These are phyloP conservation scores for Schizotus pectinicornis DNA, from an alignment of 2,888 invertebrate species.

Conservation along the genomic window DNA sequence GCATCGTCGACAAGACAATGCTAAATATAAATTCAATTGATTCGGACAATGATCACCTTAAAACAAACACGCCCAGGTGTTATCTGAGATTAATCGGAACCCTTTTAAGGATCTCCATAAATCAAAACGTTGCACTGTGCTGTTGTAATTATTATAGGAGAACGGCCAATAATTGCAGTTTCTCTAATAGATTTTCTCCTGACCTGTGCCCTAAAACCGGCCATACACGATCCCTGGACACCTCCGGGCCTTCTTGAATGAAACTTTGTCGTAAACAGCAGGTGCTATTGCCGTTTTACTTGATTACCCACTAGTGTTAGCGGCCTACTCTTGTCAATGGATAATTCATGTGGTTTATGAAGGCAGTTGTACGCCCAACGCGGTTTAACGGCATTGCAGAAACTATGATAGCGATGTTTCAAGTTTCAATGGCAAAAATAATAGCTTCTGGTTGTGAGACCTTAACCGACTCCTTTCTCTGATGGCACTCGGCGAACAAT, in stretches of 20 bases:
- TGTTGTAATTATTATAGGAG: slow-evolving; percentile 6
- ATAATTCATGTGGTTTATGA: slow-evolving; percentile 50
- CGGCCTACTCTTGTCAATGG: slow-evolving; percentile 50
- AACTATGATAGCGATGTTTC: slow-evolving; percentile 33
- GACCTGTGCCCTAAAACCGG: no score
- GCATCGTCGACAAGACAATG: no score
- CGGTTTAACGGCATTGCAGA: slow-evolving; percentile 42
- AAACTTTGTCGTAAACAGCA: no score
- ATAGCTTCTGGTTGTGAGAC: slow-evolving; percentile 30
- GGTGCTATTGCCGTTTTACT: background rate
- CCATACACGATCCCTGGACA: no score
- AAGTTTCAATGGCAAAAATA: slow-evolving; percentile 28
- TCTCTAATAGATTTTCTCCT: slow-evolving; percentile 13
- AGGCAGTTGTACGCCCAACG: slow-evolving; percentile 41
- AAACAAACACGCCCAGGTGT: slow-evolving; percentile 18
- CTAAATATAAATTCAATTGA: no score
- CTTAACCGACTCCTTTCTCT: slow-evolving; percentile 20
- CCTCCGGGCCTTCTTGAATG: no score
- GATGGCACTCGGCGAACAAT: no score
- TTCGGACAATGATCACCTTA: no score
- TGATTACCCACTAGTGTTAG: slow-evolving; percentile 42
- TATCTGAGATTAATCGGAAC: slow-evolving; percentile 25
- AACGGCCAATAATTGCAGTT: slow-evolving; percentile 14
- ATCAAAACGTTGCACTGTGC: no score
- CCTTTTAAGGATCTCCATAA: slow-evolving; percentile 28